Conservation (phyloP, 2,113 vertebrate genomes). For the Nothobranchius furzeri region DNA sequence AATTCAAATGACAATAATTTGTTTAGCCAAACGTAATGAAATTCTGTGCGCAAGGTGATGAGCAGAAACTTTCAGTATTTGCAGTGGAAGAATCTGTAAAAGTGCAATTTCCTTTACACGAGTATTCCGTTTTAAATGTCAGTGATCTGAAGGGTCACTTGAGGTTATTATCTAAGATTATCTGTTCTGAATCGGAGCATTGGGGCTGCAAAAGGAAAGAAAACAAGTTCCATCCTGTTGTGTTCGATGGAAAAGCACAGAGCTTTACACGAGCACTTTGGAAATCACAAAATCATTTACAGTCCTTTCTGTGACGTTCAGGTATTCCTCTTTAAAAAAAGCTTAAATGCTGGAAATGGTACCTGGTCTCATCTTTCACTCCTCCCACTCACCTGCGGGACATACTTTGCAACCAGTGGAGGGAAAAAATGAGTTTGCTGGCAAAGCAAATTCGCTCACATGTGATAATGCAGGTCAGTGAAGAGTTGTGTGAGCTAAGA, state of each 20-base stretch:
- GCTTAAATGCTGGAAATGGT: too few species aligned
- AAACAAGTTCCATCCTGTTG: not conserved
- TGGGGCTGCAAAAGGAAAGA: not conserved
- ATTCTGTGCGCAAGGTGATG: too few species aligned
- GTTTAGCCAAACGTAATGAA: too few species aligned
- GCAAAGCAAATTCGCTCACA: constrained; percentile 29
- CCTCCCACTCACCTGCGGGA: constrained; percentile 19
- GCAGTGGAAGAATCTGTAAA: too few species aligned
- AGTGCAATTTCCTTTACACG: too few species aligned
- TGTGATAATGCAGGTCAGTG: constrained; percentile 34
- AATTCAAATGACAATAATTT: too few species aligned
- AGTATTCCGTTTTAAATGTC: too few species aligned
- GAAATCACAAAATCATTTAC: not conserved
- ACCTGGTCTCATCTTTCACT: constrained; percentile 46
- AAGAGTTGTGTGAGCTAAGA: constrained; percentile 17
- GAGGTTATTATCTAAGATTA: too few species aligned
- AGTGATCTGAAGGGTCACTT: too few species aligned
- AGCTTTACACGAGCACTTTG: not conserved
- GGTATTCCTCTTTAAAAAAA: not conserved
- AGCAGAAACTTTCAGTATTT: too few species aligned
- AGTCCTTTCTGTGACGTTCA: constrained; percentile 51
- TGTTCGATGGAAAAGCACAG: not conserved
- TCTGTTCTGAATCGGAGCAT: too few species aligned
- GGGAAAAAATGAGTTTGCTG: constrained; percentile 30
- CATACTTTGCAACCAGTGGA: constrained; percentile 23